Base-by-base conservation (phyloP, 2,888 invertebrate species). In the Drosophila quasianomalipes region DNA sequence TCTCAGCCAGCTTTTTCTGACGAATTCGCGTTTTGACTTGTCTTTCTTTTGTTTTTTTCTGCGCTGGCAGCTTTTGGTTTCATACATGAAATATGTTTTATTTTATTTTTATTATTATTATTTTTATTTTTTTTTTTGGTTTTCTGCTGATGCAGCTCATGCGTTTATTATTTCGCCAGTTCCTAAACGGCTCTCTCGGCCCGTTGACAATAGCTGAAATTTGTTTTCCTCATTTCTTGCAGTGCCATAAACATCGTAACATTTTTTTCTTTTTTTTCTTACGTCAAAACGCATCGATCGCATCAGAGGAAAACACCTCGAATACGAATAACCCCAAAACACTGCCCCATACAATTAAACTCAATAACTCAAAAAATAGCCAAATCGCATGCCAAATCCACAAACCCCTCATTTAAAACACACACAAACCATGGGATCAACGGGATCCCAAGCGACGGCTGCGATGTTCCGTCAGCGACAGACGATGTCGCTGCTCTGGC, bases 221-320 rank as follows among this genome's bases (percentile, higher is more conserved):
- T 51, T 28, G 41, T 53, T 53, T 70, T 26, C 41, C 60, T 67
- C 33, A 41, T 39, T 58, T 59, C 59, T 83, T 81, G 55, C 84
- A 81, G 83, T 83, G 83, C 79, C 83, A 83, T 83, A 81, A 79
- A 82, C 73, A 81, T 70, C 82, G 82, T 71, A 69, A 70, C 64
- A 63, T n/a, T 62, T 60, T n/a, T 70, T 68, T 69, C n/a, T n/a
- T 12, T 37, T 55, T 37, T n/a, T 39, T 57, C 39, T 57, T 39
- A 28, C 39, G 37, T 30, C 28, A 37, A 19, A 55, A 55, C 59
- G 49, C 33, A n/a, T 65, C 77, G 66, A 78, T 57, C 64, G 63
- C 54, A 61, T 49, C 55, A 52, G 79, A 78, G 58, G 44, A 47
- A 16, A 63, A 80, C 77, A 81, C 53, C 64, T 81, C 81, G 81